Evolutionary conservation across 2,888 invertebrate species (phyloP), one percentile per base, ranked within the genome.

Genomic region (Odontocolon sp.): DNA sequence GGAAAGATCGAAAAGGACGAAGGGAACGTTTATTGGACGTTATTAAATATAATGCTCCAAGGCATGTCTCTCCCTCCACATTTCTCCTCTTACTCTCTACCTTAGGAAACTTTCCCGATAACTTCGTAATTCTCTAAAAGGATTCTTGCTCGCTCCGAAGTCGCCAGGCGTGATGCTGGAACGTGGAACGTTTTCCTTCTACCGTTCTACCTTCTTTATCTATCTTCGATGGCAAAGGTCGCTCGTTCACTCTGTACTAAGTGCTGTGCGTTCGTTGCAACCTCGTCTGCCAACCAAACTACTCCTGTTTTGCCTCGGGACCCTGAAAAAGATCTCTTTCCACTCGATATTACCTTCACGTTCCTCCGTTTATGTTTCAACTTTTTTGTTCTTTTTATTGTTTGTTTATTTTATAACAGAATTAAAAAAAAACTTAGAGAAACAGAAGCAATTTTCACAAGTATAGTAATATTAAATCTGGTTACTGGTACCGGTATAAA

Each of bases 111-210:
- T 87, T 86, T 82, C 79, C 82, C 85, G 82, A 86, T 86, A 87
- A 86, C 85, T 87, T 86, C 66, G 82, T 87, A 84, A 86, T 87
- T 87, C 81, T 81, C 82, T 85, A 81, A 86, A 85, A 87, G 84
- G 73, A 73, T 77, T 52, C 73, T 61, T 57, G 68, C 57, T 63
- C 54, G 36, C 47, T 42, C 21, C 23, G 28, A 45, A 66, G 68
- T 76, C 66, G 67, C 14, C 54, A 31, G n/a, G 31, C 38, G 61
- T 52, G 59, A 71, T 61, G 31, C 28, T 61, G 59, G 52, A 70
- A 75, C 69, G 57, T 61, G 26, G 26, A 56, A 31, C 45, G 26
- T 61, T 50, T 59, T 71, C 6, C 38, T 11, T 3, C 40, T 47
- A 23, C 67, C 23, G 16, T 40, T 42, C 50, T 47, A 38, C 8